Percentiles rank a stretch among this genome's conserved stretches.
Conservation (phyloP, 2,797 vertebrate genomes). For the Hoplostethus mediterraneus region DNA sequence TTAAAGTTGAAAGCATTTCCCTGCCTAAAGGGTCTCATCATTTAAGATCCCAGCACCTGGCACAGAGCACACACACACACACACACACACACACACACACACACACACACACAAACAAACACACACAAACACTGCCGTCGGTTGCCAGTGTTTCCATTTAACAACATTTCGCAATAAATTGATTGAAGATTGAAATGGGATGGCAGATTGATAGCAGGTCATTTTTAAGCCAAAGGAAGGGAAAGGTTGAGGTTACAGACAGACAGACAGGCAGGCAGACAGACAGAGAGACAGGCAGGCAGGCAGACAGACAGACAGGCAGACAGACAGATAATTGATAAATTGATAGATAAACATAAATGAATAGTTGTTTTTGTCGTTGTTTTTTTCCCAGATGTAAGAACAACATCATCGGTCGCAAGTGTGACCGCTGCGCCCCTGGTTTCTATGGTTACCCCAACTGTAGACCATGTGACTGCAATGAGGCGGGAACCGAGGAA, state of each 20-base stretch:
- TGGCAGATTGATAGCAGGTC: too few species aligned
- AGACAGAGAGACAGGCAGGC: too few species aligned
- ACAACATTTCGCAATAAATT: background rate
- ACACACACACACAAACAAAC: background rate
- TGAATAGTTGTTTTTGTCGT: background rate
- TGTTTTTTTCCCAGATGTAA: slow-evolving; percentile 86
- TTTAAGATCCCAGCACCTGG: background rate
- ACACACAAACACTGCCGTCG: slow-evolving; percentile 2
- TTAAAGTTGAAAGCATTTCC: slow-evolving; percentile 35
- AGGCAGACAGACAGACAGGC: too few species aligned
- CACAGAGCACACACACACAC: slow-evolving; percentile 7
- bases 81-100: slow-evolving; percentile 1
- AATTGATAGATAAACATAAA: background rate
- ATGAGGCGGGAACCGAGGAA: slow-evolving; percentile 87
- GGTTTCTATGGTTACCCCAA: slow-evolving; percentile 93
- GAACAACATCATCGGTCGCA: slow-evolving; percentile 90
- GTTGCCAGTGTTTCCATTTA: background rate
- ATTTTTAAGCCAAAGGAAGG: too few species aligned
- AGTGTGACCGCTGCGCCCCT: slow-evolving; percentile 90
- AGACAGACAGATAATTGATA: background rate
- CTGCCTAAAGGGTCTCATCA: slow-evolving; percentile 17
- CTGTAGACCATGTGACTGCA: slow-evolving; percentile 91
- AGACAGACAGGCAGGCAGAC: too few species aligned
- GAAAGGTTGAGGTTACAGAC: background rate
- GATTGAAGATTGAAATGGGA: too few species aligned